Evolutionary conservation across 2,888 invertebrate genomes (phyloP).

Genomic region (Lamproptera curius): DNA sequence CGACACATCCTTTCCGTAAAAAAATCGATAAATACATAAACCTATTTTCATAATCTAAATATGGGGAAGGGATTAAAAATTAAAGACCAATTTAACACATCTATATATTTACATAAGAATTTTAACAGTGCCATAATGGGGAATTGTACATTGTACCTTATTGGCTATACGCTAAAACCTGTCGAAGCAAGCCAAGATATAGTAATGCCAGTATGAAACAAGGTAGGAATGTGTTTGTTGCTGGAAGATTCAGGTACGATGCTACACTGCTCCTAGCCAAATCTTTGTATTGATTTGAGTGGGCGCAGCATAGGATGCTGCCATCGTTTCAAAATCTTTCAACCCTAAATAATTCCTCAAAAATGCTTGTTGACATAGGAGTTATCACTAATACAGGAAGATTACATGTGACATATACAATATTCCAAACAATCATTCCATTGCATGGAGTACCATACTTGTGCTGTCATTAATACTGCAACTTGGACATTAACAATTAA

Average conservation of each 20-base stretch:
- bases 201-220: conserved; percentile 55
- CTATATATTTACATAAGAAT: conserved; percentile 77
- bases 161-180: conserved; percentile 51
- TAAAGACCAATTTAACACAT: conserved; percentile 69
- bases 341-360: conserved; percentile 42
- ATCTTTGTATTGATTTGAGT: conserved; percentile 65
- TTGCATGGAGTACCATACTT: conserved; percentile 4
- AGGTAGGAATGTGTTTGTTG: conserved; percentile 41
- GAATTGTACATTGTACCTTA: conserved; percentile 56
- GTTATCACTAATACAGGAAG: conserved; percentile 32
- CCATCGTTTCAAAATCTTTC: conserved; percentile 47
- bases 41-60: no score
- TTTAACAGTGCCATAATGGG: conserved; percentile 73
- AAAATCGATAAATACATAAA: no score
- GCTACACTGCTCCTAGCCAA: conserved; percentile 66
- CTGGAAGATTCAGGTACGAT: conserved; percentile 45
- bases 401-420: conserved; percentile 18
- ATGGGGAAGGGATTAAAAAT: conserved; percentile 34
- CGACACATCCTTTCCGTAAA: no score
- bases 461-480: conserved; percentile 14
- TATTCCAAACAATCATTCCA: conserved; percentile 2
- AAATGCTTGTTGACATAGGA: conserved; percentile 38
- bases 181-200: conserved; percentile 56
- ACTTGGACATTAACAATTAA: conserved; percentile 15
- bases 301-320: conserved; percentile 68